A percentile compares a stretch with the other conserved stretches of the same genome.
Conservation (phyloP, 2,888 invertebrate species). For the Hypomecis punctinalis region DNA sequence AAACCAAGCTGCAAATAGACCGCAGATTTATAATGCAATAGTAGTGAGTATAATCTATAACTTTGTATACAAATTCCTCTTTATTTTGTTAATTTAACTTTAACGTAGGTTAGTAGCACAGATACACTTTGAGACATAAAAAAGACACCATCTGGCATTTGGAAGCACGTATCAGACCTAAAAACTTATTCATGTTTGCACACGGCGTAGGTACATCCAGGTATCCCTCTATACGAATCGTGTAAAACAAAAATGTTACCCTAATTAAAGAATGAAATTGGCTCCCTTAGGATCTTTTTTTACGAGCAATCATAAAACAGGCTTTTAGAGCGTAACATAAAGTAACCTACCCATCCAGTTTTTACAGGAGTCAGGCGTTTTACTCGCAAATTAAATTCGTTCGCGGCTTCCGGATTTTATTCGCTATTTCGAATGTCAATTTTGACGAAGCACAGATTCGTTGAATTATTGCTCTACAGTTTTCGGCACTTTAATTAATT, state of each 20-base stretch:
- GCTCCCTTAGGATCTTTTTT: conserved; percentile 67
- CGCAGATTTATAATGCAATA: too few relatives aligned
- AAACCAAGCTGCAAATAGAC: too few relatives aligned
- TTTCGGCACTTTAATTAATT: conserved; percentile 17
- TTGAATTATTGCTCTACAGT: conserved; percentile 28
- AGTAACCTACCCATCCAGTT: conserved; percentile 64
- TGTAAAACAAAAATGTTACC: conserved; percentile 68
- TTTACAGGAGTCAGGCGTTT: conserved; percentile 65
- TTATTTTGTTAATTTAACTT: too few relatives aligned
- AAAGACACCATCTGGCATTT: conserved; percentile 11
- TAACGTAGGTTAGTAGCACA: neutral
- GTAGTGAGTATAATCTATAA: too few relatives aligned
- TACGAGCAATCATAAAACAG: conserved; percentile 79
- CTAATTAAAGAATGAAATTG: conserved; percentile 80
- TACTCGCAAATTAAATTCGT: conserved; percentile 67
- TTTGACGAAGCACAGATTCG: conserved; percentile 44
- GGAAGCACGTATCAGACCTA: conserved; percentile 18
- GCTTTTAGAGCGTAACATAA: conserved; percentile 72
- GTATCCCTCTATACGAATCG: conserved; percentile 45
- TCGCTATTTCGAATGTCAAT: conserved; percentile 49
- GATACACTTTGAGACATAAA: neutral
- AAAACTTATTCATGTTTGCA: conserved; percentile 28
- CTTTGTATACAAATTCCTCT: too few relatives aligned
- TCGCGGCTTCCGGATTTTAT: conserved; percentile 60
- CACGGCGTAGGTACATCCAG: conserved; percentile 25